Evolutionary conservation across 1,140 invertebrate genomes (phyloP), one percentile per base, ranked within the genome.

Genomic region (Helicoverpa zea): DNA sequence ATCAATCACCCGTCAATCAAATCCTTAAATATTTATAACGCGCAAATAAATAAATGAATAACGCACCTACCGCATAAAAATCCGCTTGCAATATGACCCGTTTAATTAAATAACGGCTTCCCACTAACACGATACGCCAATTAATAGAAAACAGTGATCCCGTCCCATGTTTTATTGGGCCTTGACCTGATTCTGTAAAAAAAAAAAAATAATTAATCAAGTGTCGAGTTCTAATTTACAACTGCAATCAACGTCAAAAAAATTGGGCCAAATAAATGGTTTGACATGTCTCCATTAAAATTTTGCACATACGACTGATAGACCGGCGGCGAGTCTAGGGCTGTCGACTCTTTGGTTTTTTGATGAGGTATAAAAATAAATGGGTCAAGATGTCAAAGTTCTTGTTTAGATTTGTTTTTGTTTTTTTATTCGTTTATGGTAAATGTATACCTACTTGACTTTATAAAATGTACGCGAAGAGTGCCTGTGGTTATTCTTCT

Each of bases 191-290:
- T 66, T 81, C 23, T 52, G 43, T 35, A 12, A 43, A 74, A 78
- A 56, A 74, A 78, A 56, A 80, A 68, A 14, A 72, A 74, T 51
- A 73, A 61, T 70, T 54, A n/a, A 74, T 56, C 79, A 81, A 68
- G 51, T 66, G 61, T 66, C 59, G 72, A 51, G 72, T 77, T 77
- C 30, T 81, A 81, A 81, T 81, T 43, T 73, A 70, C 23, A 58
- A 18, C 79, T 47, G 13, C 51, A 75, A 81, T 81, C 79, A 81
- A 81, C 72, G 79, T 81, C 79, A 56, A 75, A 81, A 43, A 75
- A 81, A 75, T 75, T 81, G 79, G 79, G 72, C 12, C 79, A 52
- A 16, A 35, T 66, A 29, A 64, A 49, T 66, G 35, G 58, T 52
- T 30, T 75, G 72, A 66, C 79, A 81, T 64, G 72, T 81, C 72